These are phyloP conservation scores for Eolophus roseicapilla DNA, from an alignment of 2,113 vertebrate species.

Conservation along the genomic window DNA sequence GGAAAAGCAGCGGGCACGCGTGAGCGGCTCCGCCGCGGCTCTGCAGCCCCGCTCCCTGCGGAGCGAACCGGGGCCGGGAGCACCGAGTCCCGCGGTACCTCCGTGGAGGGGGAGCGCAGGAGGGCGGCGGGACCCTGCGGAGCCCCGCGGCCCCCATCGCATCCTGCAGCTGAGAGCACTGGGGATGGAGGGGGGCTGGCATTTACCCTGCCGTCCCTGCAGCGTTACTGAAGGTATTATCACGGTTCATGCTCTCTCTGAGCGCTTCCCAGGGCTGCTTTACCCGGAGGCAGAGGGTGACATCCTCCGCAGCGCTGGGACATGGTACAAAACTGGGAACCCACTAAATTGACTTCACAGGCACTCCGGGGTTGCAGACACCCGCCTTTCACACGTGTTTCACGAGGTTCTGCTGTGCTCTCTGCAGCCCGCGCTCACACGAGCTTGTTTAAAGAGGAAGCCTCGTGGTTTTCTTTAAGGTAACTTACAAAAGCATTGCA, in stretches of 20 bases:
- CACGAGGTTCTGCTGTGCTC: neutral
- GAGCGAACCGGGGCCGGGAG: too few relatives aligned
- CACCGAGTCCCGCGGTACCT: too few relatives aligned
- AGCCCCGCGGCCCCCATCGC: too few relatives aligned
- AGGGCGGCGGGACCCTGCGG: too few relatives aligned
- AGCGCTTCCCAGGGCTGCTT: neutral
- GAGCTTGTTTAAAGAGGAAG: neutral
- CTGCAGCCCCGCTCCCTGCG: neutral
- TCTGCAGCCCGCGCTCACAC: neutral
- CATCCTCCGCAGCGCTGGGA: neutral
- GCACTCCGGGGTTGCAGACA: neutral
- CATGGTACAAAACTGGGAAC: neutral
- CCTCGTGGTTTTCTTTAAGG: neutral
- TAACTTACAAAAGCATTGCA: fast-evolving
- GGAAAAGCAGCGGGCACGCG: neutral
- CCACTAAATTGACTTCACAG: neutral
- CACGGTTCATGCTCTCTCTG: neutral
- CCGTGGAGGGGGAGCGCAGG: neutral
- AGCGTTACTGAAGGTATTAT: neutral
- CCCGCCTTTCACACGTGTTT: neutral
- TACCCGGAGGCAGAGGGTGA: neutral
- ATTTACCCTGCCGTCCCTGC: neutral
- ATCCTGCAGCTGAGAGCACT: neutral
- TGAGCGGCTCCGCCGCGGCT: too few relatives aligned
- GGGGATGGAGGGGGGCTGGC: neutral